phyloP scores from a whole-genome alignment of 2,888 invertebrate species.

The Meghimatium bilineatum region DNA sequence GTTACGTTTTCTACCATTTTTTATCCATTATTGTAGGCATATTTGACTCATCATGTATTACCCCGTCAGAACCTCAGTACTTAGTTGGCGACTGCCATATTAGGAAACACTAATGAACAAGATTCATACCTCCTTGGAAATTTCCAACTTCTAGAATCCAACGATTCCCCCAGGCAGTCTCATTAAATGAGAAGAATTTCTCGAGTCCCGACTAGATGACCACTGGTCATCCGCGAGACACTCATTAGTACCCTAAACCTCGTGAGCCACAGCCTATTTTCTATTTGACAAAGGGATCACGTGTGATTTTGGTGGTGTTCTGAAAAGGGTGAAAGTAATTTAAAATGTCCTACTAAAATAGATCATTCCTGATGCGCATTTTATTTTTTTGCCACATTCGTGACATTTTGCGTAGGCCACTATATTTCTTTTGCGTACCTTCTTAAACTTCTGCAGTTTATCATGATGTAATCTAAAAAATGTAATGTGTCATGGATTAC shows the following conservation, averaged over 20 bases:
- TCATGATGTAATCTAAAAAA: no score
- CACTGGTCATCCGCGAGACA: conserved; percentile 29
- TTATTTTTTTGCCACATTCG: no score
- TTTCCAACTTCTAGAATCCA: not conserved
- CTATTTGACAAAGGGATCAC: not conserved
- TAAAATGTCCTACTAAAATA: no score
- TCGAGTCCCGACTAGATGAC: not conserved
- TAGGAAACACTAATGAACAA: conserved; percentile 24
- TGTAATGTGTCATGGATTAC: no score
- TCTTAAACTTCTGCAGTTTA: no score
- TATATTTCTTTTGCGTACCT: no score
- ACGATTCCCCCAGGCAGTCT: not conserved
- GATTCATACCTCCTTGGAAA: not conserved
- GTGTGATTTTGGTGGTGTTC: not conserved
- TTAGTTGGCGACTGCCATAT: not conserved
- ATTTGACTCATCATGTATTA: no score
- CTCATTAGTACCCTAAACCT: conserved; percentile 16
- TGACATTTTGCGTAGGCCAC: no score
- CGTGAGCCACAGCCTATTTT: not conserved
- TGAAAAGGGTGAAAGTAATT: not conserved
- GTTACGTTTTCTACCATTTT: not conserved
- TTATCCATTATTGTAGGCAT: no score
- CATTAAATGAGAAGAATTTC: conserved; percentile 1
- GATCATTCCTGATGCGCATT: no score
- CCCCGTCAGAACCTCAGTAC: no score